phyloP scores from a whole-genome alignment of 2,888 invertebrate species.

The Pediacus dermestoides region DNA sequence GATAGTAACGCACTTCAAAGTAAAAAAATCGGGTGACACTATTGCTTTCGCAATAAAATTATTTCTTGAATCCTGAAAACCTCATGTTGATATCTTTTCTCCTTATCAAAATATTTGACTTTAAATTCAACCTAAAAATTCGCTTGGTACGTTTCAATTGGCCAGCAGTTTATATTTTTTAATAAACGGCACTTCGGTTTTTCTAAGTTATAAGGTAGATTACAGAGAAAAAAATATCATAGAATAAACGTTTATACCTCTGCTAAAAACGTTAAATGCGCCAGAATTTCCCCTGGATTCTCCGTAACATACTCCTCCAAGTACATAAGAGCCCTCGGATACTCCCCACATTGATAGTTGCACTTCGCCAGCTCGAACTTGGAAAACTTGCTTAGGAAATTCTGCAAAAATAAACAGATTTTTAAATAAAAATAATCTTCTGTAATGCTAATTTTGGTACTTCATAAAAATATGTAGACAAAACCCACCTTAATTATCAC shows the following conservation, averaged over 20 bases:
- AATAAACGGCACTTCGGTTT: background rate
- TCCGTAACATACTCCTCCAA: conserved; percentile 69
- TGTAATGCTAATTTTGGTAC: conserved; percentile 10
- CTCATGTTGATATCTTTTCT: no score
- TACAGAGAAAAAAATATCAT: conserved; percentile 6
- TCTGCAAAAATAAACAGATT: conserved; percentile 25
- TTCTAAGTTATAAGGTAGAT: background rate
- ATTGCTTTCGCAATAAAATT: no score
- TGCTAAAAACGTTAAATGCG: conserved; percentile 62
- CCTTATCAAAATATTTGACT: no score
- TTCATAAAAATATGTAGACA: no score
- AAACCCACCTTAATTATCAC: conserved; percentile 32
- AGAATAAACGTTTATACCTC: no score
- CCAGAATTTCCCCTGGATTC: conserved; percentile 54
- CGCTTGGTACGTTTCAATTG: no score
- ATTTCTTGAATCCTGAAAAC: no score
- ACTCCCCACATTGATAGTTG: conserved; percentile 71
- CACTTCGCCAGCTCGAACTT: conserved; percentile 67
- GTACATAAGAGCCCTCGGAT: conserved; percentile 71
- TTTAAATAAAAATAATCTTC: conserved; percentile 6
- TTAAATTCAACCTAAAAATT: no score
- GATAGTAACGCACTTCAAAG: no score
- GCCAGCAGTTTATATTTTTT: no score
- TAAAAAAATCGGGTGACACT: no score
- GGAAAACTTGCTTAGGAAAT: conserved; percentile 51